phyloP scores from a whole-genome alignment of 2,888 invertebrate species.

The Agonopterix alstromeriana region DNA sequence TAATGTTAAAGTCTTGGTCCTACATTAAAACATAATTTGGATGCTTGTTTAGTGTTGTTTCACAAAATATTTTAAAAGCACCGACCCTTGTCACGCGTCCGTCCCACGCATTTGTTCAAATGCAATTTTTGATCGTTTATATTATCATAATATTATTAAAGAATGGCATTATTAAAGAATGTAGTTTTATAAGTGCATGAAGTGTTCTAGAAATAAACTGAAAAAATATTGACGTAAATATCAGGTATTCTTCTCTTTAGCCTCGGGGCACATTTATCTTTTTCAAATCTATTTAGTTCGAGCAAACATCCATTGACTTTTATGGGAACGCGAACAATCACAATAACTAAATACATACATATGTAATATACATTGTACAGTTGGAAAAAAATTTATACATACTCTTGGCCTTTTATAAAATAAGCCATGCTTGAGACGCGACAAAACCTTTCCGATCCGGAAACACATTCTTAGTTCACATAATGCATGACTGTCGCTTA shows the following conservation, averaged over 20 bases:
- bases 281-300: conserved; percentile 1
- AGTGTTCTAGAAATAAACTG: too few relatives aligned
- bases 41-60: conserved; percentile 36
- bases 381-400: too few relatives aligned
- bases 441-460: conserved; percentile 63
- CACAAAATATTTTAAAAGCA: conserved; percentile 42
- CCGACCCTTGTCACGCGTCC: conserved; percentile 39
- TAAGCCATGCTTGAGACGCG: conserved; percentile 14
- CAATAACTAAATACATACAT: conserved; percentile 1
- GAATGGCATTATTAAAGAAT: not conserved
- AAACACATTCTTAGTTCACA: conserved; percentile 66
- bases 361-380: too few relatives aligned
- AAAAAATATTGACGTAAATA: too few relatives aligned
- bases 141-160: not conserved
- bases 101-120: conserved; percentile 30
- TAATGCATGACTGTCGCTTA: conserved; percentile 69
- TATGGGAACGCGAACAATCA: conserved; percentile 4
- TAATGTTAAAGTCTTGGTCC: conserved; percentile 7
- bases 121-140: not conserved
- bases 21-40: conserved; percentile 36
- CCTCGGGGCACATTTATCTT: conserved; percentile 3
- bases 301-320: conserved; percentile 1
- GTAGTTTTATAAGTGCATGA: not conserved
- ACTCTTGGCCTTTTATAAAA: too few relatives aligned
- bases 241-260: not conserved